Percentiles rank a stretch among this genome's conserved stretches.
Conservation (phyloP, 2,888 invertebrate genomes). For the Pegoplata infirma region DNA sequence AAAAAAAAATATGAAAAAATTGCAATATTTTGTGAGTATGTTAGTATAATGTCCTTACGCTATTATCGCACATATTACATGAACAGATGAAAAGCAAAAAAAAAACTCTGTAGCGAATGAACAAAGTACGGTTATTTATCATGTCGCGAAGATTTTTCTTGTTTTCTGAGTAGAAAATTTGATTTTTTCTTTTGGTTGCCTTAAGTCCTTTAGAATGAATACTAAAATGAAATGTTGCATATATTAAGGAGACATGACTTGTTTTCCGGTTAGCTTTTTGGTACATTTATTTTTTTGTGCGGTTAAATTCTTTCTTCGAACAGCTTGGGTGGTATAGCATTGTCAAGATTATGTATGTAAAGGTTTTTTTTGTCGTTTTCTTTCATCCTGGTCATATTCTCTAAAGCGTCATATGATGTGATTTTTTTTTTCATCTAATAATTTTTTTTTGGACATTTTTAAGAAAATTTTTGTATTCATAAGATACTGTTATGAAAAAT, state of each 20-base stretch:
- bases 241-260: slow-evolving; percentile 64
- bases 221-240: slow-evolving; percentile 62
- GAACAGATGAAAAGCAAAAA: neutral
- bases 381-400: slow-evolving; percentile 39
- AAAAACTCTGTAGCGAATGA: slow-evolving; percentile 6
- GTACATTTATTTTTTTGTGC: slow-evolving; percentile 25
- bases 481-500: slow-evolving; percentile 64
- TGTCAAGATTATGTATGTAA: slow-evolving; percentile 51
- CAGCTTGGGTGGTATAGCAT: slow-evolving; percentile 29
- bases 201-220: slow-evolving; percentile 27
- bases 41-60: slow-evolving; percentile 41
- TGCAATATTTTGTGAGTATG: slow-evolving; percentile 17
- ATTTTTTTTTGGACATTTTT: slow-evolving; percentile 53
- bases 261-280: slow-evolving; percentile 46
- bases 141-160: slow-evolving; percentile 25
- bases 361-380: slow-evolving; percentile 24
- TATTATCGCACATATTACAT: slow-evolving; percentile 27
- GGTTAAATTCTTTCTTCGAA: slow-evolving; percentile 26
- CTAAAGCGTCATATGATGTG: slow-evolving; percentile 33
- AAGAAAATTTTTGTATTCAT: slow-evolving; percentile 61
- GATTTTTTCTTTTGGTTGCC: slow-evolving; percentile 34
- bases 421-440: slow-evolving; percentile 39
- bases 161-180: slow-evolving; percentile 23
- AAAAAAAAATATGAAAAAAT: neutral
- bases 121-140: slow-evolving; percentile 55